Percentiles rank a stretch among this genome's conserved stretches.
phyloP scores from a whole-genome alignment of 2,888 invertebrate genomes.

The Andrena bucephala region DNA sequence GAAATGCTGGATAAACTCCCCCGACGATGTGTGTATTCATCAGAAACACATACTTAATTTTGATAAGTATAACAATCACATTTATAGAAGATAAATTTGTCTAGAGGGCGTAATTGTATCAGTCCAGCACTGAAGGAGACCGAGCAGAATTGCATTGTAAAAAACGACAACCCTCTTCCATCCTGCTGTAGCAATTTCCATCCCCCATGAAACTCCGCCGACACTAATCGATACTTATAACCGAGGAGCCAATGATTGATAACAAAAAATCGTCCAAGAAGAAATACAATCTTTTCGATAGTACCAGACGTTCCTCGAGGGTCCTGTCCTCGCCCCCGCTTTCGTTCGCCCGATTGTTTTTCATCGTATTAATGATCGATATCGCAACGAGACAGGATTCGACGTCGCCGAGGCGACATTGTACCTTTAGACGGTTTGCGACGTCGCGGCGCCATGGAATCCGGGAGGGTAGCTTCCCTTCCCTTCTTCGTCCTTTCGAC shows the following conservation, averaged over 20 bases:
- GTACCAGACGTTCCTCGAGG: constrained; percentile 56
- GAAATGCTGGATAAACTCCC: too few species aligned
- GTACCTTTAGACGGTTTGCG: constrained; percentile 69
- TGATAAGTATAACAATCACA: too few species aligned
- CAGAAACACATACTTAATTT: too few species aligned
- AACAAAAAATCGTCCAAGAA: constrained; percentile 52
- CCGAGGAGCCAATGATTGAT: constrained; percentile 49
- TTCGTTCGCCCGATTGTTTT: constrained; percentile 63
- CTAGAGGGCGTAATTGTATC: neutral
- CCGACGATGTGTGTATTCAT: too few species aligned
- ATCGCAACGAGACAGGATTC: constrained; percentile 60
- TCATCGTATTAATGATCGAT: constrained; percentile 72
- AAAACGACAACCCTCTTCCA: neutral
- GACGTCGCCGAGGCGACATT: constrained; percentile 61
- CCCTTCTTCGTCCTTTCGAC: constrained; percentile 46
- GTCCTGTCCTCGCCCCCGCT: constrained; percentile 8
- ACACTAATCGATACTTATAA: constrained; percentile 47
- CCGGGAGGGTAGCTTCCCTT: constrained; percentile 63
- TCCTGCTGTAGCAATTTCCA: neutral
- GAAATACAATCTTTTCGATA: constrained; percentile 61
- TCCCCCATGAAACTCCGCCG: neutral
- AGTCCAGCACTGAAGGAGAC: neutral
- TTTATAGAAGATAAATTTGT: too few species aligned
- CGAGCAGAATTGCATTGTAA: constrained; percentile 8
- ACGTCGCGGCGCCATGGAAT: constrained; percentile 75